phyloP scores from a whole-genome alignment of 2,797 vertebrate species.

The Bradypus variegatus region DNA sequence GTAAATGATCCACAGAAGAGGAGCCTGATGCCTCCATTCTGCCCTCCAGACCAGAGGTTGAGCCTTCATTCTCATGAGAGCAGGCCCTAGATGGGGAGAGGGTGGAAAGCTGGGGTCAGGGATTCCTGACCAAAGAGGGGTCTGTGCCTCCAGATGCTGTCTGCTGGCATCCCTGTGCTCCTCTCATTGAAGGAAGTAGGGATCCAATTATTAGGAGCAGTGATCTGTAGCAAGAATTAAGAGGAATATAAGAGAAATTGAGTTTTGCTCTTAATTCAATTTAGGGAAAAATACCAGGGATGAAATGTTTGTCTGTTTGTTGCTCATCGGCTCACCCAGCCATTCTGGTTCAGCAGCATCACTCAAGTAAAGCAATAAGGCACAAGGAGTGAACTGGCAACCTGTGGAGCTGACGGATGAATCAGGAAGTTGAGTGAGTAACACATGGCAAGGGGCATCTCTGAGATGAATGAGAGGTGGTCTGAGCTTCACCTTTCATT shows the following conservation, averaged over 20 bases:
- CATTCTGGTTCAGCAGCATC: neutral
- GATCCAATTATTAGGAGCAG: neutral
- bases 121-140: neutral
- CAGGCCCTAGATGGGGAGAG: fast-evolving
- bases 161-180: neutral
- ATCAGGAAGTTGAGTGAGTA: neutral
- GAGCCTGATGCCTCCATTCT: neutral
- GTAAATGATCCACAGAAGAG: neutral
- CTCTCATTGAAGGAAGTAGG: neutral
- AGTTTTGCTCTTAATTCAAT: constrained; percentile 28
- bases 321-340: neutral
- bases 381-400: neutral
- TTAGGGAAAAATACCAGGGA: neutral
- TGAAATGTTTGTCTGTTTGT: neutral
- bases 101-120: neutral
- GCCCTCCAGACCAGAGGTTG: neutral
- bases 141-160: neutral
- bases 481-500: neutral
- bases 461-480: neutral
- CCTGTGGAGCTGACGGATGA: neutral
- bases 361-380: neutral
- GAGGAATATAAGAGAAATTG: neutral
- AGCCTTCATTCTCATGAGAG: neutral
- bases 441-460: neutral
- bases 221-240: neutral